Base-by-base conservation (phyloP, 2,113 vertebrate species). In the Bubo scandiacus region DNA sequence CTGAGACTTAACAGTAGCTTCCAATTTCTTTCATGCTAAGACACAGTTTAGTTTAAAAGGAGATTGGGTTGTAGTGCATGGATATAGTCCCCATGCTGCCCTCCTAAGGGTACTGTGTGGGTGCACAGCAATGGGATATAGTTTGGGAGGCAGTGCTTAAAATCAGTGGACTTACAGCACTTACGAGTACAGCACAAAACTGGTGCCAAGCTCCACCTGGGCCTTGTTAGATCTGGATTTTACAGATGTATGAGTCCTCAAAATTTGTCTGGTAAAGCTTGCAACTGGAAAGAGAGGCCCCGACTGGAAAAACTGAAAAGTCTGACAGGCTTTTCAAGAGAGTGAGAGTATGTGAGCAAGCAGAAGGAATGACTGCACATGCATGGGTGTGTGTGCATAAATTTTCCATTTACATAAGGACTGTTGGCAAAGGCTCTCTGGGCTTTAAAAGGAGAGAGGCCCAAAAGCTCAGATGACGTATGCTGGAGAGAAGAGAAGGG, bases 341-440 rank as follows among this genome's bases (percentile, higher is more conserved):
- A 54, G 47, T 0, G 0, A 73, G 42, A 71, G 57, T 59, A 38
- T 74, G 43, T 40, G 52, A 94, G 86, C 63, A 81, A 83, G 91
- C 95, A 94, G 92, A 91, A 97, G 83, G 88, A 72, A 88, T 86
- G 83, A 81, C 86, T 94, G 91, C 91, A 91, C 80, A 92, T 70
- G 83, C 88, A 86, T 74, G 88, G 94, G 94, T n/a, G 86, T 62
- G 88, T 84, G 67, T 36, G 80, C 75, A 94, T 94, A 94, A 88
- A 95, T 96, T 94, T 96, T 78, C 86, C 63, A n/a, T 94, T 96
- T 94, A 92, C 80, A 86, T 88, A 88, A 94, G 51, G 51, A 45
- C 67, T 74, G 77, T 38, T 95, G 88, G 96, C 92, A 95, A 78
- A 83, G 52, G 27, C 59, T 77, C 22, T 58, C 59, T 54, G 82